Evolutionary conservation across 2,113 vertebrate species (phyloP).

Genomic region (Oryzias celebensis): DNA sequence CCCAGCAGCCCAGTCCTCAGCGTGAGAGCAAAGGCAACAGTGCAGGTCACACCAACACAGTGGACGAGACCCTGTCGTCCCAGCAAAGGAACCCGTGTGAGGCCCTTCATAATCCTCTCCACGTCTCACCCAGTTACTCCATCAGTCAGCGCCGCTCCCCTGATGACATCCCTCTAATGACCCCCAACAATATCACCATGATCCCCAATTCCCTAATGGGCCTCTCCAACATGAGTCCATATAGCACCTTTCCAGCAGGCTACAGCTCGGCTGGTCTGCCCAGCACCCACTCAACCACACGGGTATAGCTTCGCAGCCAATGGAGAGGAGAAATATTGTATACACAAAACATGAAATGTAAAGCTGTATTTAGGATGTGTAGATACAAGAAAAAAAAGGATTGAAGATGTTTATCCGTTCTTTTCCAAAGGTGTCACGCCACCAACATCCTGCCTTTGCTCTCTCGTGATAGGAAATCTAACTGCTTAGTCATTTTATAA

Average conservation of each 20-base stretch:
- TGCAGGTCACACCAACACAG: slow-evolving; percentile 77
- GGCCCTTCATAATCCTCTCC: slow-evolving; percentile 83
- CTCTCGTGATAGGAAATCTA: slow-evolving; percentile 65
- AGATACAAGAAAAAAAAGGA: slow-evolving; percentile 69
- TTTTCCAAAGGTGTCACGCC: slow-evolving; percentile 60
- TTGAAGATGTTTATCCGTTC: slow-evolving; percentile 65
- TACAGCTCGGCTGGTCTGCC: slow-evolving; percentile 95
- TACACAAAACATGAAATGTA: slow-evolving; percentile 49
- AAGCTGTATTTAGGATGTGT: slow-evolving; percentile 68
- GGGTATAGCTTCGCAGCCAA: slow-evolving; percentile 84
- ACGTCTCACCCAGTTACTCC: slow-evolving; percentile 86
- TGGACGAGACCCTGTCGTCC: slow-evolving; percentile 86
- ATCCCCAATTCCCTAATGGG: slow-evolving; percentile 97
- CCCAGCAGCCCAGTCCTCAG: slow-evolving; percentile 89
- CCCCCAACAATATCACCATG: slow-evolving; percentile 92
- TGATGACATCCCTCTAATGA: slow-evolving; percentile 97
- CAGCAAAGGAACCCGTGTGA: slow-evolving; percentile 90
- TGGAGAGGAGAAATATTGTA: slow-evolving; percentile 17
- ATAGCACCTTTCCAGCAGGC: slow-evolving; percentile 94
- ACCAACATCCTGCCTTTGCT: slow-evolving; percentile 67
- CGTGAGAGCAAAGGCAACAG: slow-evolving; percentile 82
- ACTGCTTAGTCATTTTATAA: slow-evolving; percentile 72
- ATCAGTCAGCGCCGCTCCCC: slow-evolving; percentile 93
- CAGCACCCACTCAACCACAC: slow-evolving; percentile 96
- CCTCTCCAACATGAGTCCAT: slow-evolving; percentile 94